These are phyloP conservation scores for Harlomillsia oculata DNA, from an alignment of 1,140 invertebrate genomes.

Conservation along the genomic window DNA sequence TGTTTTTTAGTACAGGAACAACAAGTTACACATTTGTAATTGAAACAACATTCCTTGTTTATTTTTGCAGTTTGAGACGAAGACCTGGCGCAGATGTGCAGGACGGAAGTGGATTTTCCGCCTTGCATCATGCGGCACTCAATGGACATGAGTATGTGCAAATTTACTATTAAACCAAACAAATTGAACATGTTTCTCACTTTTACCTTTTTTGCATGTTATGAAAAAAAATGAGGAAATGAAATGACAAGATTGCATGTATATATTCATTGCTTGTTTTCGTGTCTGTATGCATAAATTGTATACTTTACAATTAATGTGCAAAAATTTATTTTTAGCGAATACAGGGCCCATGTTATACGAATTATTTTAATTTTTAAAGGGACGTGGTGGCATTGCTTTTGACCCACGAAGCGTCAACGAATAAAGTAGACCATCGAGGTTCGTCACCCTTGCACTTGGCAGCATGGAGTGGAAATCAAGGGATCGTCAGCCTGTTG, in stretches of 20 bases:
- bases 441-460: slow-evolving; percentile 79
- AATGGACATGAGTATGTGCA: slow-evolving; percentile 87
- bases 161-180: too few species aligned
- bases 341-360: too few species aligned
- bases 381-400: slow-evolving; percentile 81
- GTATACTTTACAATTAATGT: too few species aligned
- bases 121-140: slow-evolving; percentile 85
- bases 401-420: slow-evolving; percentile 76
- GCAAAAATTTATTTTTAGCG: too few species aligned
- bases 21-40: too few species aligned
- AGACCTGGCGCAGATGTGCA: slow-evolving; percentile 83
- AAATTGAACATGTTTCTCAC: too few species aligned
- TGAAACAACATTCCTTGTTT: slow-evolving; percentile 15
- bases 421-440: slow-evolving; percentile 71
- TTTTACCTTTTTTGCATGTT: too few species aligned
- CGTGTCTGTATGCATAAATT: too few species aligned
- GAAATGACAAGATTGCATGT: too few species aligned
- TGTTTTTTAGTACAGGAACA: too few species aligned
- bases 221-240: too few species aligned
- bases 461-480: slow-evolving; percentile 75
- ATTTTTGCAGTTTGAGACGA: slow-evolving; percentile 64
- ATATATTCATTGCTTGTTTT: too few species aligned
- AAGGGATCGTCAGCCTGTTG: slow-evolving; percentile 68
- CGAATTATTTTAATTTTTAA: slow-evolving; percentile 36
- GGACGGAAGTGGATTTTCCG: slow-evolving; percentile 87